These are phyloP conservation scores for Hemiprocne comata DNA, from an alignment of 2,113 vertebrate genomes.

Conservation along the genomic window DNA sequence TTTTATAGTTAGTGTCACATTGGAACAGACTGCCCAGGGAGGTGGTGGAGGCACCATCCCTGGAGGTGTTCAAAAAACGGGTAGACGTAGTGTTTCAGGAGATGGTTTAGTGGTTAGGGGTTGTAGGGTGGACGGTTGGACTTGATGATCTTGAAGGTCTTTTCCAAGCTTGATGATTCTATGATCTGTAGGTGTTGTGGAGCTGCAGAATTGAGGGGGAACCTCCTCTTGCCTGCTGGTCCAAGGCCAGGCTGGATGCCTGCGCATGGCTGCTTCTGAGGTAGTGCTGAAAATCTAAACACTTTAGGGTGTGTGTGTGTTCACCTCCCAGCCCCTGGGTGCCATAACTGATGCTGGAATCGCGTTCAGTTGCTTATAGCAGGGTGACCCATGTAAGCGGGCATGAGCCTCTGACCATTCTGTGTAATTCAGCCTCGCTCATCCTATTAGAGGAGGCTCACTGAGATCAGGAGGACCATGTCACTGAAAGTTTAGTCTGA, in stretches of 20 bases:
- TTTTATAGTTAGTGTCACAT: background rate
- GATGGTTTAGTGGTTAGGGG: too few species aligned
- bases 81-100: too few species aligned
- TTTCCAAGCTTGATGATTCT: too few species aligned
- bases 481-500: background rate
- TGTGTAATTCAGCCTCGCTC: background rate
- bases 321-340: background rate
- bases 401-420: background rate
- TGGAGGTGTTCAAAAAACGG: too few species aligned
- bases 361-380: background rate
- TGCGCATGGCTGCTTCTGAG: background rate
- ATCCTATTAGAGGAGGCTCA: background rate
- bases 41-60: too few species aligned
- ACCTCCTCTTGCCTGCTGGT: background rate
- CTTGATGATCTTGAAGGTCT: too few species aligned
- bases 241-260: background rate
- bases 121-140: too few species aligned
- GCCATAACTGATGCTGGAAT: background rate
- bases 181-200: background rate
- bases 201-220: background rate
- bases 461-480: background rate
- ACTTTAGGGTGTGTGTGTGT: fast-evolving
- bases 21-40: too few species aligned
- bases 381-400: fast-evolving
- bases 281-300: background rate